Percentiles rank a stretch among this genome's conserved stretches.
phyloP scores from a whole-genome alignment of 2,888 invertebrate genomes.

The Athripsodes cinereus region DNA sequence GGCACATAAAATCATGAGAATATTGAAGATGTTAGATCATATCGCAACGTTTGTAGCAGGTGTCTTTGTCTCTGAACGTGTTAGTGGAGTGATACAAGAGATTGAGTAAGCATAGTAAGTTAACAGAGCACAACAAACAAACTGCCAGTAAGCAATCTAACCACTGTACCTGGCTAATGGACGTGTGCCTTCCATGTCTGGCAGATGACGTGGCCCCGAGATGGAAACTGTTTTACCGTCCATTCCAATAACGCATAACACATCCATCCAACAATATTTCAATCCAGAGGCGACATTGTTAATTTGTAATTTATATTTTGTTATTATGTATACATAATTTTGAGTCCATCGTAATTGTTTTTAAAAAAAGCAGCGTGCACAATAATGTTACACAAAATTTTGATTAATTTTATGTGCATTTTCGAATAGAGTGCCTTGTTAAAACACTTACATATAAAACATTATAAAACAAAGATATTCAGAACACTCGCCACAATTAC shows the following conservation, averaged over 20 bases:
- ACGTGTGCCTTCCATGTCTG: slow-evolving; percentile 31
- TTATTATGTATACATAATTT: slow-evolving; percentile 3
- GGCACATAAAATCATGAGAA: not conserved
- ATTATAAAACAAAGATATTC: no score
- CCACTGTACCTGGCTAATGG: slow-evolving; percentile 78
- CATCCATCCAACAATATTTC: not conserved
- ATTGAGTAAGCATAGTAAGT: slow-evolving; percentile 60
- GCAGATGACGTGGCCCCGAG: slow-evolving; percentile 32
- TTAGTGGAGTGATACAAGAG: slow-evolving; percentile 46
- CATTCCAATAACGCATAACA: slow-evolving; percentile 4
- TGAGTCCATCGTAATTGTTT: slow-evolving; percentile 10
- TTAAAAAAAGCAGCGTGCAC: slow-evolving; percentile 24
- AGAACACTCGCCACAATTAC: no score
- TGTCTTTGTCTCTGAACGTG: slow-evolving; percentile 21
- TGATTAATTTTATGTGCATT: slow-evolving; percentile 8
- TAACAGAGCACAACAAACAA: slow-evolving; percentile 59
- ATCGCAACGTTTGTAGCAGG: slow-evolving; percentile 22
- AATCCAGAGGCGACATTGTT: no score
- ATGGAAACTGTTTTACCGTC: slow-evolving; percentile 44
- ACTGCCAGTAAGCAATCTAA: slow-evolving; percentile 64
- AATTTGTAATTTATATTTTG: not conserved
- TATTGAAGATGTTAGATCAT: not conserved
- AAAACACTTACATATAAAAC: no score
- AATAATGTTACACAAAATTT: slow-evolving; percentile 10
- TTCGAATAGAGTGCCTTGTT: no score